Conservation (phyloP, 2,113 vertebrate genomes). For the Polypterus bichir region DNA sequence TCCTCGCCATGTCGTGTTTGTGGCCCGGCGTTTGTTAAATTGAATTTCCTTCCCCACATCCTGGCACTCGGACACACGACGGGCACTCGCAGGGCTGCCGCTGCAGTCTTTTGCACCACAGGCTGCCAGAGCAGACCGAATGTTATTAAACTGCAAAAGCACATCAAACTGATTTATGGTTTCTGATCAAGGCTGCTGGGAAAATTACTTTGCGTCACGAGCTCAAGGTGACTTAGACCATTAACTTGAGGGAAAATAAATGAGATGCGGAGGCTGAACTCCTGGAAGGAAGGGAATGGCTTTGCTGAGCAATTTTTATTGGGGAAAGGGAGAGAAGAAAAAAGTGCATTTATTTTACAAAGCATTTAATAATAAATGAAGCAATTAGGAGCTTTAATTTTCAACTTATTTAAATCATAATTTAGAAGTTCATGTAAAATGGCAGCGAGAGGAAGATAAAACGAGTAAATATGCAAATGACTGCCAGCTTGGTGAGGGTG, state of each 20-base stretch:
- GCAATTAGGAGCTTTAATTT: conserved; percentile 4
- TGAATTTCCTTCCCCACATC: too few relatives aligned
- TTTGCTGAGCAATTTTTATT: conserved; percentile 45
- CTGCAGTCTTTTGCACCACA: conserved; percentile 56
- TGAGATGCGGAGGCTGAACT: conserved; percentile 52
- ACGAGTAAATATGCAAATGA: too few relatives aligned
- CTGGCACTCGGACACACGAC: too few relatives aligned
- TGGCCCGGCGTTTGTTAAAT: too few relatives aligned
- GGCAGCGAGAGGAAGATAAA: too few relatives aligned
- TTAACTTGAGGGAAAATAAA: conserved; percentile 69
- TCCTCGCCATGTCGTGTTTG: too few relatives aligned
- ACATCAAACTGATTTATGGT: conserved; percentile 72
- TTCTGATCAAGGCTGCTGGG: conserved; percentile 74
- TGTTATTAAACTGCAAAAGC: conserved; percentile 72
- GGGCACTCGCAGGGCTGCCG: conserved; percentile 32
- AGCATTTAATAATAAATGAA: conserved; percentile 2
- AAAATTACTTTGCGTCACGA: conserved; percentile 68
- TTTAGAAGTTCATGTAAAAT: too few relatives aligned
- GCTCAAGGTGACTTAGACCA: conserved; percentile 74
- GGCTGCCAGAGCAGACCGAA: conserved; percentile 56
- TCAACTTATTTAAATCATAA: not conserved
- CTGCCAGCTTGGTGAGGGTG: too few relatives aligned
- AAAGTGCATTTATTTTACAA: conserved; percentile 5
- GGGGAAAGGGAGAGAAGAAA: conserved; percentile 22
- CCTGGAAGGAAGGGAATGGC: conserved; percentile 36